phyloP scores from a whole-genome alignment of 2,113 vertebrate genomes.

The Agapornis roseicollis region DNA sequence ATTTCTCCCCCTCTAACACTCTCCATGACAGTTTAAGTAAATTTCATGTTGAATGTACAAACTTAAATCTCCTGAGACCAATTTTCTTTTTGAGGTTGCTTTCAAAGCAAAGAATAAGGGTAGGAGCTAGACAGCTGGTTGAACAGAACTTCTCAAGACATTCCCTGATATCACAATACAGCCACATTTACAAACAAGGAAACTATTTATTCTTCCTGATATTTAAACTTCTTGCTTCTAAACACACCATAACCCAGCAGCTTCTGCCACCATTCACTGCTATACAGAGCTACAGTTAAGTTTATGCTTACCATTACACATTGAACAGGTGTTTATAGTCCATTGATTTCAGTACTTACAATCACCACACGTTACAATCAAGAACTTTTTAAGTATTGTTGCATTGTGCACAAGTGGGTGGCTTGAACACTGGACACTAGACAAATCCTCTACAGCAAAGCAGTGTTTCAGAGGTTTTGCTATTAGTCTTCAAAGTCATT shows the following conservation, averaged over 20 bases:
- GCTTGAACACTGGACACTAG: neutral
- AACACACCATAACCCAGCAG: neutral
- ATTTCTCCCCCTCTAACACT: neutral
- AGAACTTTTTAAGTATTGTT: neutral
- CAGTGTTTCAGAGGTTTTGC: neutral
- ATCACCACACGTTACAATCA: neutral
- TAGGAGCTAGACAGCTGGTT: neutral
- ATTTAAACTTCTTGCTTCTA: neutral
- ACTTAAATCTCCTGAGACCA: neutral
- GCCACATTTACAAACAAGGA: neutral
- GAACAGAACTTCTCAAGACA: neutral
- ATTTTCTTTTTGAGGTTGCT: neutral
- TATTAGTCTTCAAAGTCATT: neutral
- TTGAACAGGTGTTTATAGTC: neutral
- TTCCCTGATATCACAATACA: neutral
- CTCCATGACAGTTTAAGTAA: neutral
- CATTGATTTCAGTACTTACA: neutral
- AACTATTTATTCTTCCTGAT: neutral
- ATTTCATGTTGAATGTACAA: neutral
- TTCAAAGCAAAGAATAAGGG: neutral
- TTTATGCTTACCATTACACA: neutral
- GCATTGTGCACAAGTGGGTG: neutral
- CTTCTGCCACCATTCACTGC: neutral
- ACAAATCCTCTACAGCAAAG: neutral
- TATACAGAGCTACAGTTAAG: neutral